Evolutionary conservation across 2,113 vertebrate species (phyloP).

Genomic region (Calypte anna): DNA sequence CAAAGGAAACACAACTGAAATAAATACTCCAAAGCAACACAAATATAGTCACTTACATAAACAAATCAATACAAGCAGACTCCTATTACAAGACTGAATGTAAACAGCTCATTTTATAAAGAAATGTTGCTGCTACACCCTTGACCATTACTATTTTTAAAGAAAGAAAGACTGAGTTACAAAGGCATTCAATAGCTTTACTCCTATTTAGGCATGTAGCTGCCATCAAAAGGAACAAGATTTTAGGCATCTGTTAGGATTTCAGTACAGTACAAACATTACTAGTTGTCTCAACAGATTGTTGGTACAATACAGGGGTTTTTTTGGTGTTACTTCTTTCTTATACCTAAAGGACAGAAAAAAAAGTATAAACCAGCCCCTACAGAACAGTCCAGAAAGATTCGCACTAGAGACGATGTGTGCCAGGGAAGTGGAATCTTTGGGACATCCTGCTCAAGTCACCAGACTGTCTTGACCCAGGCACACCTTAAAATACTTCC

Average conservation of each 20-base stretch:
- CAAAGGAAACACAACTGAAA: not conserved
- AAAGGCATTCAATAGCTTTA: not conserved
- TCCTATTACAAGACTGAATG: not conserved
- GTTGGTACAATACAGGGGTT: not conserved
- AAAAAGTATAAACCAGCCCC: not conserved
- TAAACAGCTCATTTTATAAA: not conserved
- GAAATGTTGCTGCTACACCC: not conserved
- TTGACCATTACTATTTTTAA: not conserved
- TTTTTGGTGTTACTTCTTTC: not conserved
- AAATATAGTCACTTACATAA: not conserved
- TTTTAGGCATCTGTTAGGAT: not conserved
- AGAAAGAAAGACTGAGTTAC: not conserved
- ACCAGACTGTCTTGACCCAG: not conserved
- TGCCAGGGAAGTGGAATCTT: not conserved
- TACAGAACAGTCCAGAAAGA: not conserved
- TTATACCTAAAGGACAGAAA: not conserved
- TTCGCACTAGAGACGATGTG: fast-evolving
- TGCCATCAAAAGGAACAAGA: not conserved
- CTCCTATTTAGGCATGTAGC: not conserved
- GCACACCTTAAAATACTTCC: not conserved
- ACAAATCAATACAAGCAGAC: slow-evolving; percentile 12
- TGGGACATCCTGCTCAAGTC: not conserved
- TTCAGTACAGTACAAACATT: not conserved
- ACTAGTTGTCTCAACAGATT: not conserved
- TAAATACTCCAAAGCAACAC: not conserved